Conservation (phyloP, 1,140 invertebrate genomes). For the Drosophila serrata region DNA sequence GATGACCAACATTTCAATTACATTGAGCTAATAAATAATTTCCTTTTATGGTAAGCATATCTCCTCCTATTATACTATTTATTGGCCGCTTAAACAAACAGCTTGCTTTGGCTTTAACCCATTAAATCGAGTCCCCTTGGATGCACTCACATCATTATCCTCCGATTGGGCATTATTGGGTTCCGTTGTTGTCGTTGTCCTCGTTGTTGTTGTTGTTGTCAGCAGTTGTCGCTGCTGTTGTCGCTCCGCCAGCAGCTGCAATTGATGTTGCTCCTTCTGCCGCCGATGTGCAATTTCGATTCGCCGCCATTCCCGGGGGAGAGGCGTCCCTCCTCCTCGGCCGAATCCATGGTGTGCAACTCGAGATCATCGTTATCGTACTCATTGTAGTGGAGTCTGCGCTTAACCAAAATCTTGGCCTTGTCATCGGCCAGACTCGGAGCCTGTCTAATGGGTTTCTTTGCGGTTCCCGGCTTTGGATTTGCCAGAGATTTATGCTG, state of each 20-base stretch:
- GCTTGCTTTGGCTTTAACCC: constrained; percentile 15
- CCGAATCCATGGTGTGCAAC: constrained; percentile 21
- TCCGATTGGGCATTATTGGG: constrained; percentile 36
- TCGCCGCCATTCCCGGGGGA: constrained; percentile 38
- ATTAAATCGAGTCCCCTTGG: constrained; percentile 27
- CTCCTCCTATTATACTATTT: constrained; percentile 7
- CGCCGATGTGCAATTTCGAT: constrained; percentile 43
- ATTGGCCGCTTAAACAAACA: constrained; percentile 9
- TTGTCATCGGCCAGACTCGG: constrained; percentile 30
- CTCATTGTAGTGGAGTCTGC: constrained; percentile 32
- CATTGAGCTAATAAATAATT: background rate
- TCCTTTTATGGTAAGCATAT: background rate
- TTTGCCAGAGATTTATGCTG: constrained; percentile 65
- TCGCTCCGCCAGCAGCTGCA: constrained; percentile 38
- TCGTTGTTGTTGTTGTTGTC: constrained; percentile 23
- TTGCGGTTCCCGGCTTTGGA: constrained; percentile 16
- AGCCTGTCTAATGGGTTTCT: constrained; percentile 40
- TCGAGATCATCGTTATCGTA: constrained; percentile 51
- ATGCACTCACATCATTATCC: constrained; percentile 51
- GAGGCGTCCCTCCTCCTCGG: constrained; percentile 2
- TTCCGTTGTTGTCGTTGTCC: constrained; percentile 17
- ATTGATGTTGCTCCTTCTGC: constrained; percentile 50
- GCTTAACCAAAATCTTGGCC: constrained; percentile 39
- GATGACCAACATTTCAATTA: constrained; percentile 6
- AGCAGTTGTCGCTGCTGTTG: constrained; percentile 30